Evolutionary conservation across 1,140 invertebrate genomes (phyloP), one percentile per base, ranked within the genome.

Genomic region (Drosophila obscura): DNA sequence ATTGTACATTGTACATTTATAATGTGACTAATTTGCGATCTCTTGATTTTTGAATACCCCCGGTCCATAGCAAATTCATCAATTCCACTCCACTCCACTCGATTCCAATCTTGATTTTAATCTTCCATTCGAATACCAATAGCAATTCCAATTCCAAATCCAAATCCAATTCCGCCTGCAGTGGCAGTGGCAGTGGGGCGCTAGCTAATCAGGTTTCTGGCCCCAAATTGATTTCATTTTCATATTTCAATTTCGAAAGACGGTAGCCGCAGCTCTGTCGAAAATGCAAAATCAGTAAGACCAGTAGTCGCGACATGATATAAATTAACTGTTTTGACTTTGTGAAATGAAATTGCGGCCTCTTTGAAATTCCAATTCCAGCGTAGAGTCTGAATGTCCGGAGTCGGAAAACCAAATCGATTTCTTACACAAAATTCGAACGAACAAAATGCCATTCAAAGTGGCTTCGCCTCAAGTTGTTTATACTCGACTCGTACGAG

Each of bases 241-340:
- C 81, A 90, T 87, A 90, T 90, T 90, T 83, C 82, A 90, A 90
- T 82, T 82, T 87, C 78, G 79, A 81, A 90, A 64, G 66, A 77
- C 63, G 62, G 68, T 63, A 73, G 62, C 58, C 68, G 48, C 53
- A 69, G 56, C 50, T 77, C 57, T 61, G 74, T 77, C 74, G 73
- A 87, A 90, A 90, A 91, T 91, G 83, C 84, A 89, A 91, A 90
- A 91, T 91, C 89, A 90, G 89, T 91, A 91, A 91, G 89, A 91
- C 89, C 89, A 91, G 89, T 91, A 91, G 89, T 91, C 89, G 89
- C 89, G 89, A 91, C 89, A 91, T 90, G 89, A 91, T 90, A 91
- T 91, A 91, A 91, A 91, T 91, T 91, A 91, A 91, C 89, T 91
- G 89, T 91, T 91, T 91, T 91, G 89, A 91, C 89, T 91, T 91